These are phyloP conservation scores for Bursaphelenchus okinawaensis DNA, from an alignment of 2,888 invertebrate genomes.

Conservation along the genomic window DNA sequence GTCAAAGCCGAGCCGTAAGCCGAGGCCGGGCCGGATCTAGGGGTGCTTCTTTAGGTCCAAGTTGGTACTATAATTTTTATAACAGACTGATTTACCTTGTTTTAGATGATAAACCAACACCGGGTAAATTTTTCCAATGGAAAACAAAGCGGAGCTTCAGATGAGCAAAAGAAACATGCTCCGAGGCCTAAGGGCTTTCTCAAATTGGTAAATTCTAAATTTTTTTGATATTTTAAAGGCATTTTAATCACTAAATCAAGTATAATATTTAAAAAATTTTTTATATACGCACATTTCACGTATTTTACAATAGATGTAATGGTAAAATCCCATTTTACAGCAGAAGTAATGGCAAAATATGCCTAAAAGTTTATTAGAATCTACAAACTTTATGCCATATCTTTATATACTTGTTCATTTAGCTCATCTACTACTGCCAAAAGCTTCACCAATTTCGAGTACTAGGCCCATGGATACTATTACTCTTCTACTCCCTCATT, in stretches of 20 bases:
- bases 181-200: background rate
- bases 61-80: too few species aligned
- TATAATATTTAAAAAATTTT: too few species aligned
- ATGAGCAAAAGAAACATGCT: background rate
- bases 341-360: background rate
- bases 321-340: background rate
- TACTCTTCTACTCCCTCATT: slow-evolving; percentile 50
- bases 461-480: slow-evolving; percentile 47
- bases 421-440: slow-evolving; percentile 50
- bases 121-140: background rate
- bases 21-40: too few species aligned
- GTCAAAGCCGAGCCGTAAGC: too few species aligned
- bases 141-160: background rate
- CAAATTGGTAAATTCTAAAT: background rate
- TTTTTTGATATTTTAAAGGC: background rate
- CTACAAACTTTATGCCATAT: too few species aligned
- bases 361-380: background rate
- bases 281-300: too few species aligned
- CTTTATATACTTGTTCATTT: slow-evolving; percentile 16
- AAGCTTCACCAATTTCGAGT: slow-evolving; percentile 39
- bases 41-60: too few species aligned
- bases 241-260: too few species aligned
- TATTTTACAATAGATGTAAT: background rate
- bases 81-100: background rate
- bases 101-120: background rate